A percentile compares a stretch with the other conserved stretches of the same genome.
phyloP scores from a whole-genome alignment of 2,888 invertebrate species.

The Chrysolina oricalcia region DNA sequence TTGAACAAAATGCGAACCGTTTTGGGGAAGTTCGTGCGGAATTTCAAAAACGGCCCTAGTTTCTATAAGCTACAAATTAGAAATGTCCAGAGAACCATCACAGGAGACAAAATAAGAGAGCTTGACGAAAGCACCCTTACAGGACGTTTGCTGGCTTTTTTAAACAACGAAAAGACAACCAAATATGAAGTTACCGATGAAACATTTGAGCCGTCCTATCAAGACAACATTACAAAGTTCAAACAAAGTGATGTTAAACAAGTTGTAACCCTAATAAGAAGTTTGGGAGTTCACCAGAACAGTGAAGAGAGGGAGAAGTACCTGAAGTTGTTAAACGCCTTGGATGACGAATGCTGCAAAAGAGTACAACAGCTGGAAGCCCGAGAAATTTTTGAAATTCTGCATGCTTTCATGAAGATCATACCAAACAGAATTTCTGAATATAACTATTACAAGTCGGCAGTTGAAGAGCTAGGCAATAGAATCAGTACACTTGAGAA shows the following conservation, averaged over 20 bases:
- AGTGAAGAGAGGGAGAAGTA: slow-evolving; percentile 52
- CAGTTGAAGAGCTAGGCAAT: slow-evolving; percentile 59
- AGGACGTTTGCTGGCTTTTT: slow-evolving; percentile 59
- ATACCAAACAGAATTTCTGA: slow-evolving; percentile 64
- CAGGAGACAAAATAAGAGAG: slow-evolving; percentile 40
- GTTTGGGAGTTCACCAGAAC: slow-evolving; percentile 44
- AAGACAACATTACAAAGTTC: slow-evolving; percentile 33
- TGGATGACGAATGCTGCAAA: slow-evolving; percentile 66
- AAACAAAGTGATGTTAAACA: slow-evolving; percentile 43
- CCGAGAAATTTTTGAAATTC: slow-evolving; percentile 60
- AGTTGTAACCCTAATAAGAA: slow-evolving; percentile 45
- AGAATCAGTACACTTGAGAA: slow-evolving; percentile 58
- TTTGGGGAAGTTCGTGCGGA: neutral
- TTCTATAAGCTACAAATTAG: slow-evolving; percentile 17
- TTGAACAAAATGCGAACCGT: neutral
- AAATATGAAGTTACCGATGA: slow-evolving; percentile 22
- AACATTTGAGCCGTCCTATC: slow-evolving; percentile 1
- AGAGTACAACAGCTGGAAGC: slow-evolving; percentile 58
- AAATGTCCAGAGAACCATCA: slow-evolving; percentile 29
- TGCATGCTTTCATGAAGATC: slow-evolving; percentile 63
- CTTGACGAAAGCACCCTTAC: slow-evolving; percentile 56
- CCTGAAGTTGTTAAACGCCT: slow-evolving; percentile 56
- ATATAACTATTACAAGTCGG: slow-evolving; percentile 63
- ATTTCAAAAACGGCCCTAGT: neutral
- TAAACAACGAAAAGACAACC: slow-evolving; percentile 48